These are phyloP conservation scores for Anarhynchus alexandrinus DNA, from an alignment of 2,113 vertebrate species.

Conservation along the genomic window DNA sequence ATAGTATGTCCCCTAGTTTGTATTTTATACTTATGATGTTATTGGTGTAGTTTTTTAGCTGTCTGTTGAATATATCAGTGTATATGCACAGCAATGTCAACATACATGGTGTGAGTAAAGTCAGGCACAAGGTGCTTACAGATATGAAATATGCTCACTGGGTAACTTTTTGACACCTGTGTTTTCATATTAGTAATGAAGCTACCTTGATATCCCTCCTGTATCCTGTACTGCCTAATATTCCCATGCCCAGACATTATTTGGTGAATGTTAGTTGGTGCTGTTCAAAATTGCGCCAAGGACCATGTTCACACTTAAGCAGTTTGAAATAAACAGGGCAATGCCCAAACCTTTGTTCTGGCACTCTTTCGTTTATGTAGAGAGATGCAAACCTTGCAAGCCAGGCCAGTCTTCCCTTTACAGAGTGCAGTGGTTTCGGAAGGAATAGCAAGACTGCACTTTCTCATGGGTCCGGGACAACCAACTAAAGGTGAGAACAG, in stretches of 20 bases:
- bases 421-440: neutral
- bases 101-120: neutral
- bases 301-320: neutral
- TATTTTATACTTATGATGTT: neutral
- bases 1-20: neutral
- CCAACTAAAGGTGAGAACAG: neutral
- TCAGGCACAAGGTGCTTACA: neutral
- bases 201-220: neutral
- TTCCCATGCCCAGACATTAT: neutral
- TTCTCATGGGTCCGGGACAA: neutral
- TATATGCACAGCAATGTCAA: neutral
- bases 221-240: neutral
- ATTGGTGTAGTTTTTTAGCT: neutral
- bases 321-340: neutral
- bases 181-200: neutral
- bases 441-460: neutral
- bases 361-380: neutral
- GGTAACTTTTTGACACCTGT: rapidly evolving
- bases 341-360: neutral
- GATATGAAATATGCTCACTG: neutral
- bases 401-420: neutral
- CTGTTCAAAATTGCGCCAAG: neutral
- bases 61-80: neutral
- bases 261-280: neutral
- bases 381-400: neutral